phyloP scores from a whole-genome alignment of 2,113 vertebrate genomes.

The Noturus placidus region DNA sequence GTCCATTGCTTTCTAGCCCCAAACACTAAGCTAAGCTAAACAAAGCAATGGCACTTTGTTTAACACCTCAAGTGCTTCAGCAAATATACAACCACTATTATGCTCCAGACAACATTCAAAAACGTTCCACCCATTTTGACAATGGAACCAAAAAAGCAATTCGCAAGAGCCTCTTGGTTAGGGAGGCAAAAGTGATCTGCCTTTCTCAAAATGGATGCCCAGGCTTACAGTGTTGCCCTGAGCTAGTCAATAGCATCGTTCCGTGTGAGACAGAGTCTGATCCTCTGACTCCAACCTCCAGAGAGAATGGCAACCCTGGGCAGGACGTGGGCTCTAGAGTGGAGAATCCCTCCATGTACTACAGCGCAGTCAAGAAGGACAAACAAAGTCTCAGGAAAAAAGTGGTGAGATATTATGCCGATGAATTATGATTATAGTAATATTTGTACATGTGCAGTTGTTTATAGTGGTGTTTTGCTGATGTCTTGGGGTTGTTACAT shows the following conservation, averaged over 20 bases:
- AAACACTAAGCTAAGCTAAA: constrained; percentile 69
- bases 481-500: constrained; percentile 46
- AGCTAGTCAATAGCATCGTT: constrained; percentile 60
- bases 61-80: constrained; percentile 63
- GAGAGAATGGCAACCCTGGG: constrained; percentile 86
- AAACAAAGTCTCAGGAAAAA: constrained; percentile 88
- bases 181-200: constrained; percentile 55
- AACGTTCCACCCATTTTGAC: constrained; percentile 18
- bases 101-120: constrained; percentile 8
- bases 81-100: constrained; percentile 43
- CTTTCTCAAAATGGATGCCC: constrained; percentile 77
- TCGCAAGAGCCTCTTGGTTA: constrained; percentile 62
- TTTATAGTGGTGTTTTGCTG: constrained; percentile 58
- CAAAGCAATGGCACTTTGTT: constrained; percentile 55
- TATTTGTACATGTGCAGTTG: constrained; percentile 49
- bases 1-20: constrained; percentile 69
- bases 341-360: constrained; percentile 84
- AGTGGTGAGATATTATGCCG: constrained; percentile 82
- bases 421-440: constrained; percentile 52
- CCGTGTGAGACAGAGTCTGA: constrained; percentile 70
- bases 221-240: constrained; percentile 73
- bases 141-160: constrained; percentile 10
- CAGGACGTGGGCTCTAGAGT: constrained; percentile 80
- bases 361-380: constrained; percentile 86
- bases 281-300: constrained; percentile 78